Percentiles rank a stretch among this genome's conserved stretches.
Conservation (phyloP, 2,888 invertebrate species). For the Leucania comma region DNA sequence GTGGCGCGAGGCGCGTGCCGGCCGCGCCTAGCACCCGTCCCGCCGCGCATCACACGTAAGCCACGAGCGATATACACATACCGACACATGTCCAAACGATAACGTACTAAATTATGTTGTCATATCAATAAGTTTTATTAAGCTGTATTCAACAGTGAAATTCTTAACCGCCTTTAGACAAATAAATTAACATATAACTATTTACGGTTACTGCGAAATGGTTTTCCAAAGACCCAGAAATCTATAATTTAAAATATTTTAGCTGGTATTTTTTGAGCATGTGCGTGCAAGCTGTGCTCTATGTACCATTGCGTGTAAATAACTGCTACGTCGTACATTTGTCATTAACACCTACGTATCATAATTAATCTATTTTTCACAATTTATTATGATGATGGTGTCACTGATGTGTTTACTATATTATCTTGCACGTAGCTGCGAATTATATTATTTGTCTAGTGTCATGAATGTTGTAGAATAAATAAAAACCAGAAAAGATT, state of each 20-base stretch:
- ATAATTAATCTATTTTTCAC: conserved; percentile 57
- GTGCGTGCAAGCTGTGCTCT: background rate
- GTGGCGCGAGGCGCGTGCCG: conserved; percentile 68
- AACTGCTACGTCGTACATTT: conserved; percentile 25
- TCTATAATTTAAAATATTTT: background rate
- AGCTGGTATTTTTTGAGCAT: background rate
- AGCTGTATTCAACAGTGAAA: background rate
- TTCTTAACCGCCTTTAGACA: background rate
- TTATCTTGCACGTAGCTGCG: conserved; percentile 46
- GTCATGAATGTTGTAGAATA: conserved; percentile 19
- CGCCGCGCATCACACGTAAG: conserved; percentile 61
- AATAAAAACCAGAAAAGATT: background rate
- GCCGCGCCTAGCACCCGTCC: conserved; percentile 66
- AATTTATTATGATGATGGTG: conserved; percentile 38
- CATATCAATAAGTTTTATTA: background rate
- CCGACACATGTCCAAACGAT: conserved; percentile 31
- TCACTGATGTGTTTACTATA: conserved; percentile 50
- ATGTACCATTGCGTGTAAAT: conserved; percentile 10
- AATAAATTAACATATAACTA: background rate
- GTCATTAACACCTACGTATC: conserved; percentile 53
- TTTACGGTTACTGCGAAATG: background rate
- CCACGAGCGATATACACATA: conserved; percentile 63
- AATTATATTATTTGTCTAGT: conserved; percentile 16
- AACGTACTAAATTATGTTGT: background rate
- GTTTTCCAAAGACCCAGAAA: background rate